These are phyloP conservation scores for Halcyon smyrnensis DNA, from an alignment of 2,797 vertebrate genomes.

Conservation along the genomic window DNA sequence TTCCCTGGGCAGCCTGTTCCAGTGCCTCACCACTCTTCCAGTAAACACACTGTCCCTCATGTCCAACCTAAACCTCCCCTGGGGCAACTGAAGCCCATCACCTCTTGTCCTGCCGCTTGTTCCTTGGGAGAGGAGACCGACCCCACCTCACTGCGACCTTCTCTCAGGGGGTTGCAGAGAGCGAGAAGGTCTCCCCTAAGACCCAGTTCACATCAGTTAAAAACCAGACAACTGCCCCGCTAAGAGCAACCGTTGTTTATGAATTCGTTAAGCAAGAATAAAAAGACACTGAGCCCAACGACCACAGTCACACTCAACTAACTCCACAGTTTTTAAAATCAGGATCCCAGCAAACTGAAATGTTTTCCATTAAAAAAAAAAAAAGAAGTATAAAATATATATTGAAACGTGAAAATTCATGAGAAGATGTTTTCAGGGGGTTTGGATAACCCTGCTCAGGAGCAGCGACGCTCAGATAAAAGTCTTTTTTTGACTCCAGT, in stretches of 20 bases:
- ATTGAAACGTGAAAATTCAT: not conserved
- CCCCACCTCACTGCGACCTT: too few species aligned
- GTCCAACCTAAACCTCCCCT: too few species aligned
- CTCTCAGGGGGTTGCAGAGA: too few species aligned
- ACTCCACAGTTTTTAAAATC: not conserved
- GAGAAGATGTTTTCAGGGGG: not conserved
- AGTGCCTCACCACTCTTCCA: too few species aligned
- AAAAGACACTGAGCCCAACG: not conserved
- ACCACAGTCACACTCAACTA: not conserved
- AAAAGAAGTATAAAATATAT: not conserved
- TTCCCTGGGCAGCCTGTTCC: too few species aligned
- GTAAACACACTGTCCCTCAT: too few species aligned
- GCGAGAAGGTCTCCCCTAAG: too few species aligned
- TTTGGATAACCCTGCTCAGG: not conserved
- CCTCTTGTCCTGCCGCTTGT: too few species aligned
- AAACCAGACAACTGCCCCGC: not conserved
- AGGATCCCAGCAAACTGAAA: constrained; percentile 17
- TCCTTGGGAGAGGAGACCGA: too few species aligned
- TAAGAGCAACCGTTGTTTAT: not conserved
- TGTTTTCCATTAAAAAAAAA: not conserved
- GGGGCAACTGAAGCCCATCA: too few species aligned
- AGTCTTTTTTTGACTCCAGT: constrained; percentile 26
- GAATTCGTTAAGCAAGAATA: not conserved
- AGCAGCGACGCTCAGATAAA: not conserved
- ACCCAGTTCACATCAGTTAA: not conserved